Evolutionary conservation across 2,113 vertebrate species (phyloP), one percentile per base, ranked within the genome.

Genomic region (Macquaria australasica): DNA sequence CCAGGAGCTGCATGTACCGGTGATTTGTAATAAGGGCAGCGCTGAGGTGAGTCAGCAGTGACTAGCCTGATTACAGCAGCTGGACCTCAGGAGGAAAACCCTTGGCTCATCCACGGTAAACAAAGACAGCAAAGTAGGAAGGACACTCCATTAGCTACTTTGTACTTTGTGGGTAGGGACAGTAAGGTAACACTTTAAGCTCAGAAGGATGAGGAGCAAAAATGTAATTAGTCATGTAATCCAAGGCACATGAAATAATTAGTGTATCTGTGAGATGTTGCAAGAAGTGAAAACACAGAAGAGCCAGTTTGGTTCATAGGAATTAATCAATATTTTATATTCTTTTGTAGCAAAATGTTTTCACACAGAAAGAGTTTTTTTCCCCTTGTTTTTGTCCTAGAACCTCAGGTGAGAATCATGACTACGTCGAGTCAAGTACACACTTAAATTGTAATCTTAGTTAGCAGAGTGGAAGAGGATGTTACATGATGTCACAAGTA

Each of bases 291-390:
- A 93, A 91, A 84, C 89, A 87, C 90, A 91, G 60, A 88, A 59
- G 76, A 93, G 82, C 58, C 85, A 77, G 63, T 84, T 91, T 90
- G 88, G 83, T 93, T 94, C 90, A 85, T 91, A 93, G 81, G 93
- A 95, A 95, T 94, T 86, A 28, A 92, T 92, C 82, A 90, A 84
- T 91, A 85, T 92, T 96, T 96, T 96, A 95, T 96, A 92, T 92
- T 87, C 59, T 94, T 95, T 96, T 94, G 94, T 96, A 96, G 91
- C 91, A 96, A 96, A 96, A 94, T 89, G 84, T 93, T 92, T 94
- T 90, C 91, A 95, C 95, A 96, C 94, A 95, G 86, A 94, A 93
- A 94, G 87, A 84, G 51, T 53, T 91, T 75, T 91, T 93, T 87
- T 87, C 63, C 79, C 51, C 39, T 86, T 77, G 43, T 89, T 93